These are phyloP conservation scores for Vespertilio murinus DNA, from an alignment of 2,797 vertebrate genomes.

Conservation along the genomic window DNA sequence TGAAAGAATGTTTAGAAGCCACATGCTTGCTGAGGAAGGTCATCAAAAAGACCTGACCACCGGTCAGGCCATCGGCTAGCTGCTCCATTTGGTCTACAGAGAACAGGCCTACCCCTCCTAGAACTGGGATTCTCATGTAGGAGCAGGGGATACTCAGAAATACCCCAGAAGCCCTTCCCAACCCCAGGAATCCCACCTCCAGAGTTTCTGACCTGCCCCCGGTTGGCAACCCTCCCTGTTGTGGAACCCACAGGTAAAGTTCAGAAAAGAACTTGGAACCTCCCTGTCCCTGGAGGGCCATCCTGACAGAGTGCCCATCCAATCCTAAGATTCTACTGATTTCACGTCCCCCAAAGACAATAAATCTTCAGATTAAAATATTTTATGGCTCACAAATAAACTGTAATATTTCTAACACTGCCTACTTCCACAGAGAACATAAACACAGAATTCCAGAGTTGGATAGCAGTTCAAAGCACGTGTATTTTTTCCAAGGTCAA, in stretches of 20 bases:
- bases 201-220: not conserved
- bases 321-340: not conserved
- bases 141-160: not conserved
- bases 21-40: not conserved
- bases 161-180: not conserved
- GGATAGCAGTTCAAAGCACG: not conserved
- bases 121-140: too few relatives aligned
- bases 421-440: not conserved
- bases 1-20: not conserved
- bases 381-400: not conserved
- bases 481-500: not conserved
- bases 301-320: not conserved
- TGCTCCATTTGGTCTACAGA: not conserved
- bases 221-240: not conserved
- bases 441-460: not conserved
- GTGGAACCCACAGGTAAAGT: not conserved
- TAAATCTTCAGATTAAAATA: not conserved
- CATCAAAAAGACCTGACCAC: not conserved
- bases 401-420: not conserved
- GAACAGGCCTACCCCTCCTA: not conserved
- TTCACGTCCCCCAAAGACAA: not conserved
- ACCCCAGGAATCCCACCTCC: not conserved
- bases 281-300: not conserved
- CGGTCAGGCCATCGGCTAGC: not conserved
- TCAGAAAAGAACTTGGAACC: not conserved